Evolutionary conservation across 2,113 vertebrate species (phyloP).

Genomic region (Glareola pratincola): DNA sequence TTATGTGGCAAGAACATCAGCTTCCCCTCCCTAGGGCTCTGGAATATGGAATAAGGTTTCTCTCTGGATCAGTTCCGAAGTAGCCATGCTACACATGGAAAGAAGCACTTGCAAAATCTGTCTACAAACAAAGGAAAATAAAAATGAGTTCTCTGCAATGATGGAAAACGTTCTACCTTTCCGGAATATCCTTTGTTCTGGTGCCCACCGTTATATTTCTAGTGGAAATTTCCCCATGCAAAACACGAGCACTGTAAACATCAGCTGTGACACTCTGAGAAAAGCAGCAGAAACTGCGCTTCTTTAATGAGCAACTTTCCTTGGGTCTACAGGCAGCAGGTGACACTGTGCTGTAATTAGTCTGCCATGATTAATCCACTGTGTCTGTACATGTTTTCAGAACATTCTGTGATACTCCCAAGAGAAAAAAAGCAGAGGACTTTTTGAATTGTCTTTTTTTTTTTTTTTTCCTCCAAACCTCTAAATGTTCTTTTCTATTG

Average conservation of each 20-base stretch:
- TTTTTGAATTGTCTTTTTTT: not conserved
- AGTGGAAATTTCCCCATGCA: not conserved
- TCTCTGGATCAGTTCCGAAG: not conserved
- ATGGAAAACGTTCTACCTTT: not conserved
- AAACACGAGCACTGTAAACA: not conserved
- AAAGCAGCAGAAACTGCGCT: not conserved
- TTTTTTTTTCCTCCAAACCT: not conserved
- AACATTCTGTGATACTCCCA: not conserved
- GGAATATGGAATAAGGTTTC: not conserved
- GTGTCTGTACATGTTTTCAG: constrained; percentile 3
- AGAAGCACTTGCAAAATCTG: not conserved
- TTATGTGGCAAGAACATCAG: not conserved
- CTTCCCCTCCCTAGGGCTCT: not conserved
- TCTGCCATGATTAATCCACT: constrained; percentile 27
- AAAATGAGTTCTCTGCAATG: not conserved
- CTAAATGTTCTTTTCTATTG: not conserved
- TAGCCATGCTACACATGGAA: not conserved
- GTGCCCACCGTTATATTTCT: not conserved
- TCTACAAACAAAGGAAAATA: not conserved
- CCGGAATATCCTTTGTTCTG: not conserved
- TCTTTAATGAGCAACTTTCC: constrained; percentile 11
- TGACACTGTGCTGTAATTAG: not conserved
- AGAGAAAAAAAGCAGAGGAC: constrained; percentile 1
- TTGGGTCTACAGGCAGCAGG: constrained; percentile 4
- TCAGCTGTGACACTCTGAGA: not conserved